A percentile compares a stretch with the other conserved stretches of the same genome.
phyloP scores from a whole-genome alignment of 2,888 invertebrate genomes.

The Vannuccia rotundouncinata region DNA sequence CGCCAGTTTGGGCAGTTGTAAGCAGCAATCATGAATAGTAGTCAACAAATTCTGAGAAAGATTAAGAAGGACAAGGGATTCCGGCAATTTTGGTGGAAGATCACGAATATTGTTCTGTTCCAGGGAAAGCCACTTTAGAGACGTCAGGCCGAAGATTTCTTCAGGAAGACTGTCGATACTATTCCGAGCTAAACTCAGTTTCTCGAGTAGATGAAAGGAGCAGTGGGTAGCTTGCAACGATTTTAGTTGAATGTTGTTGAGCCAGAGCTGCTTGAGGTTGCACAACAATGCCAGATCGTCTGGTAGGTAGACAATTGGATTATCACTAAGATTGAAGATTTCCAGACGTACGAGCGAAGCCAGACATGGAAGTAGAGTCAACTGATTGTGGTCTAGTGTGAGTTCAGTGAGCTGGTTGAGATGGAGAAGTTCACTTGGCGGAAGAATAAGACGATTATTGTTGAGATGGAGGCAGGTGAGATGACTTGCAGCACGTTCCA shows the following conservation, averaged over 20 bases:
- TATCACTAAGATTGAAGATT: slow-evolving; percentile 44
- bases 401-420: slow-evolving; percentile 43
- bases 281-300: slow-evolving; percentile 46
- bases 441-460: slow-evolving; percentile 51
- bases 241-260: slow-evolving; percentile 4
- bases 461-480: slow-evolving; percentile 46
- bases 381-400: slow-evolving; percentile 50
- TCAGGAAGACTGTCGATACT: slow-evolving; percentile 45
- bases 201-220: slow-evolving; percentile 44
- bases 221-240: slow-evolving; percentile 36
- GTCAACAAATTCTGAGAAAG: slow-evolving; percentile 47
- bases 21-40: slow-evolving; percentile 43
- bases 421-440: slow-evolving; percentile 47
- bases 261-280: slow-evolving; percentile 7
- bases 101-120: slow-evolving; percentile 47
- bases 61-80: slow-evolving; percentile 46
- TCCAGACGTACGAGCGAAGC: slow-evolving; percentile 45
- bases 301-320: slow-evolving; percentile 48
- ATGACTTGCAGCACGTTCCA: slow-evolving; percentile 44
- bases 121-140: slow-evolving; percentile 49
- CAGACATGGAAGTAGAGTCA: slow-evolving; percentile 51
- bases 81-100: slow-evolving; percentile 45
- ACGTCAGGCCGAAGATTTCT: slow-evolving; percentile 44
- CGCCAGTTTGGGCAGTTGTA: not conserved
- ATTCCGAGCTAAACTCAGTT: slow-evolving; percentile 47